Conservation (phyloP, 2,888 invertebrate species). For the Drosophila quinaria region DNA sequence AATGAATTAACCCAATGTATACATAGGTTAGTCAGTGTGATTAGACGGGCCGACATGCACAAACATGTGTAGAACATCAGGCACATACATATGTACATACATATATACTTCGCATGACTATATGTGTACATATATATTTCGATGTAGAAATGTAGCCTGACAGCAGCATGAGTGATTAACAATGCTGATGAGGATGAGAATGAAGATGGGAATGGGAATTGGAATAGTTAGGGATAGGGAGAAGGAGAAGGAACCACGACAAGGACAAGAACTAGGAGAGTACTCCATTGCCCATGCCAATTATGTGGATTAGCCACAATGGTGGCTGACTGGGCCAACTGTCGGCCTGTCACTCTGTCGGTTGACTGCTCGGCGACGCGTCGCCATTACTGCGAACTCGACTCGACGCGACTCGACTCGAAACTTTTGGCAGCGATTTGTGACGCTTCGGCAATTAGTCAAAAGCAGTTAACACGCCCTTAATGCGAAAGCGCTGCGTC, state of each 20-base stretch:
- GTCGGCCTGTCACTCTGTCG: neutral
- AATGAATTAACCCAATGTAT: slow-evolving; percentile 54
- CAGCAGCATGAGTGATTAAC: slow-evolving; percentile 65
- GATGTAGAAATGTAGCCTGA: slow-evolving; percentile 34
- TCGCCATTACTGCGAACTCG: slow-evolving; percentile 15
- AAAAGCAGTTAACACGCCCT: slow-evolving; percentile 63
- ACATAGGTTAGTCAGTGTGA: slow-evolving; percentile 28
- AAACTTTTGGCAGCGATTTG: slow-evolving; percentile 61
- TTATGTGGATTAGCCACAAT: slow-evolving; percentile 59
- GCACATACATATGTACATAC: neutral
- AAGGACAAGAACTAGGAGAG: neutral
- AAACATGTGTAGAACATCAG: slow-evolving; percentile 45
- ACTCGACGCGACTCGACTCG: slow-evolving; percentile 24
- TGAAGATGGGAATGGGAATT: slow-evolving; percentile 3
- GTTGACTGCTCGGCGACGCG: slow-evolving; percentile 13
- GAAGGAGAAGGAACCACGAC: neutral
- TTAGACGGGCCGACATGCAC: slow-evolving; percentile 21
- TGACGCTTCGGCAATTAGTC: slow-evolving; percentile 63
- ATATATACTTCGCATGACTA: neutral
- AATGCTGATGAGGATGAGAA: slow-evolving; percentile 24
- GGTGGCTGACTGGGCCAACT: slow-evolving; percentile 24
- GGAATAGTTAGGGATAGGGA: neutral
- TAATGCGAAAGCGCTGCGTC: slow-evolving; percentile 51
- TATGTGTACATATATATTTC: slow-evolving; percentile 13
- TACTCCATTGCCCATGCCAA: slow-evolving; percentile 38